Percentiles rank a stretch among this genome's conserved stretches.
Conservation (phyloP, 2,113 vertebrate species). For the Triplophysa rosa region DNA sequence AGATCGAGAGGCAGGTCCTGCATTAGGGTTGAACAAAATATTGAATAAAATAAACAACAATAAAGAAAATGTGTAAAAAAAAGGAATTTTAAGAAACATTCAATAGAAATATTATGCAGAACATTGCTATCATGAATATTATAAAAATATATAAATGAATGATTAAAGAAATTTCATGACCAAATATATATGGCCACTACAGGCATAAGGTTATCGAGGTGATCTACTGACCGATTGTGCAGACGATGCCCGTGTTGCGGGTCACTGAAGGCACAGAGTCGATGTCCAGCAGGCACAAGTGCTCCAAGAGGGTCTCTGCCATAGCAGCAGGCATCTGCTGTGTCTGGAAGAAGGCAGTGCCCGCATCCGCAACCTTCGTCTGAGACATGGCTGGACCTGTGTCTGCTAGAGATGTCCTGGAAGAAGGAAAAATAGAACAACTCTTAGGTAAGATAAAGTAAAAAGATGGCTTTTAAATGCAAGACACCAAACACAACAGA, state of each 20-base stretch:
- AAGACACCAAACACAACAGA: conserved; percentile 47
- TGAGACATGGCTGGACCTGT: conserved; percentile 70
- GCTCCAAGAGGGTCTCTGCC: conserved; percentile 93
- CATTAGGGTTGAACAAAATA: conserved; percentile 4
- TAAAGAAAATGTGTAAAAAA: too few species aligned
- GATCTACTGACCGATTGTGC: conserved; percentile 87
- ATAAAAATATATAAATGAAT: not conserved
- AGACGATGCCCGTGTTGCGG: conserved; percentile 97
- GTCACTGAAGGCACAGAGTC: conserved; percentile 88
- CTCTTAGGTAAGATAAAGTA: too few species aligned
- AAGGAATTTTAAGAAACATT: too few species aligned
- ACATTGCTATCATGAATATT: not conserved
- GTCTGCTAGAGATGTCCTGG: conserved; percentile 61
- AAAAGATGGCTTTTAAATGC: conserved; percentile 27
- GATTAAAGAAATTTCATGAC: not conserved
- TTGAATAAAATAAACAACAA: not conserved
- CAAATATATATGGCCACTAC: not conserved
- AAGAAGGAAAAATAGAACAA: not conserved
- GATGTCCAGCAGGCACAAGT: conserved; percentile 96
- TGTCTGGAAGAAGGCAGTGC: conserved; percentile 83
- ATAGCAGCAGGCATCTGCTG: conserved; percentile 94
- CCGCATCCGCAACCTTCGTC: conserved; percentile 75
- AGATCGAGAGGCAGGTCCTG: conserved; percentile 89
- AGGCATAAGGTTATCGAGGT: not conserved
- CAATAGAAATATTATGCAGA: too few species aligned